Evolutionary conservation across 2,888 invertebrate species (phyloP), one percentile per base, ranked within the genome.

Genomic region (Xestobium rufovillosum): DNA sequence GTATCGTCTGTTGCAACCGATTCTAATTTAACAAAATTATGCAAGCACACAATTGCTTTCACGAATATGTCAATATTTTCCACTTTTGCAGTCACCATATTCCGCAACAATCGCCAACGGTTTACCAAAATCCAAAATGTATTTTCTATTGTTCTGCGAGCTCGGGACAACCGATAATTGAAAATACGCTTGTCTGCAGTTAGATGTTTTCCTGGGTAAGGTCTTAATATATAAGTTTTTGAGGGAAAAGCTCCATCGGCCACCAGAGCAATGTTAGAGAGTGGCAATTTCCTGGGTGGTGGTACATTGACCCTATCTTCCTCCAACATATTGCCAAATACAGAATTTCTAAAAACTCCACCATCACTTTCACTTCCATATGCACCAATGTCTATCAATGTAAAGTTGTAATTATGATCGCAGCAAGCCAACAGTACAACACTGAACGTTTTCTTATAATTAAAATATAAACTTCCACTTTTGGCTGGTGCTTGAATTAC

Each of bases 61-160:
- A 51, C 36, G 32, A 51, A 47, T 35, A 37, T 42, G 23, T 50
- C 48, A 4, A 50, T 35, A 44, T 50, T 52, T 33, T 51, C 40
- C 4, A 43, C 41, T 27, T 50, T 41, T 12, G 45, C 47, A 40
- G 34, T 36, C 27, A 52, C 47, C 3, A 32, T 43, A 26, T 41
- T 43, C 33, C 41, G 42, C n/a, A 51, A 41, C 9, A 52, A 38
- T 31, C 47, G 37, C 47, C 47, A 50, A 27, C 49, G 39, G 9
- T 43, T 36, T 9, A 42, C 40, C 15, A 52, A 17, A 31, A 53
- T 47, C 10, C 49, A 52, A 43, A 54, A 54, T 2, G 50, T 39
- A 38, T 53, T 54, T 44, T 53, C 50, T 23, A 50, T 51, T 2
- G 33, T 17, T 34, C 39, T 34, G 3, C 51, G 30, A n/a, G 52